These are phyloP conservation scores for Rhaphigaster nebulosa DNA, from an alignment of 2,888 invertebrate genomes.

Conservation along the genomic window DNA sequence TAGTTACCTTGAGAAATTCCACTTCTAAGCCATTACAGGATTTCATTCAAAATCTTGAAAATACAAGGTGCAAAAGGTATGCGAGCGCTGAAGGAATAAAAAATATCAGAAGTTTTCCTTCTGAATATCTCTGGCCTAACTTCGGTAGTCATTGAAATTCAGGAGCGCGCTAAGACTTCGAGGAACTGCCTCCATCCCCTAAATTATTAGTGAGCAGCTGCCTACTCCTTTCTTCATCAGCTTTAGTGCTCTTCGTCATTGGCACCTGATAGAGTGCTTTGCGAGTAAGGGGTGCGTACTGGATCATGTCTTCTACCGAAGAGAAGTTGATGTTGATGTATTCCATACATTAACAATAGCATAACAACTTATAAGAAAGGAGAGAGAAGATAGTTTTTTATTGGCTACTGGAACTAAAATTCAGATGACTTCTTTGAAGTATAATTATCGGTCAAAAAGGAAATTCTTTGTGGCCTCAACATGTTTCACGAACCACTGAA, in stretches of 20 bases:
- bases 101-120: not conserved
- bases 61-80: not conserved
- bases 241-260: slow-evolving; percentile 9
- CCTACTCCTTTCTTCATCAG: slow-evolving; percentile 23
- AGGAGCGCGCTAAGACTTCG: slow-evolving; percentile 5
- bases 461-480: too few relatives aligned
- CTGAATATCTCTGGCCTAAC: not conserved
- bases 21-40: not conserved
- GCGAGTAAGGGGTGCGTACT: not conserved
- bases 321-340: too few relatives aligned
- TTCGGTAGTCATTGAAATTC: slow-evolving; percentile 10
- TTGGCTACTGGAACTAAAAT: too few relatives aligned
- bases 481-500: too few relatives aligned
- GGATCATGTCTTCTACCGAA: not conserved
- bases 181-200: not conserved
- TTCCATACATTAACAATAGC: not conserved
- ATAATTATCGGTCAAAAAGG: too few relatives aligned
- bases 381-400: not conserved
- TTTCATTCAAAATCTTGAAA: not conserved
- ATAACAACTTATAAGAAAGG: not conserved
- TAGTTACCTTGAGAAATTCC: not conserved
- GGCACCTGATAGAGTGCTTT: not conserved
- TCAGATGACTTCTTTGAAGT: not conserved
- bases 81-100: not conserved
- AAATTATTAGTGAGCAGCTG: slow-evolving; percentile 9